phyloP scores from a whole-genome alignment of 2,888 invertebrate species.

The Litoditis marina region DNA sequence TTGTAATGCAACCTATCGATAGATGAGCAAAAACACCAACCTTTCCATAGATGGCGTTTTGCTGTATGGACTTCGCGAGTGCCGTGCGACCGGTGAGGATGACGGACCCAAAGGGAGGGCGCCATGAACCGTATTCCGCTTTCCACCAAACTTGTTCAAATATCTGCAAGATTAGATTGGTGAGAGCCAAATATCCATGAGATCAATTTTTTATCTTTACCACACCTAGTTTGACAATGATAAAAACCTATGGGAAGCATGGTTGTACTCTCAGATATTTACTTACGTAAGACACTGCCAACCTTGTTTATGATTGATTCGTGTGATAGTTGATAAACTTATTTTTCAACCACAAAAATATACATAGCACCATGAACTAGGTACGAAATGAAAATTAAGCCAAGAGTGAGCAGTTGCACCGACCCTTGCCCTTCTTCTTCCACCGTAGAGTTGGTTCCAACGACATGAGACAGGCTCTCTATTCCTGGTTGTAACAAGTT shows the following conservation, averaged over 20 bases:
- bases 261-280: too few species aligned
- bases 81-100: constrained; percentile 35
- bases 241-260: too few species aligned
- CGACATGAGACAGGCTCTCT: not conserved
- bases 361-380: too few species aligned
- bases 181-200: not conserved
- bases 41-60: constrained; percentile 36
- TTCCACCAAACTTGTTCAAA: constrained; percentile 50
- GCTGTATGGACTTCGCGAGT: constrained; percentile 45
- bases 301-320: too few species aligned
- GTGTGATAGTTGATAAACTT: too few species aligned
- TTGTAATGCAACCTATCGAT: not conserved
- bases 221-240: too few species aligned
- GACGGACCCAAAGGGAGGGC: constrained; percentile 12
- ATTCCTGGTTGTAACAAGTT: constrained; percentile 29
- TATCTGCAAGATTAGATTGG: constrained; percentile 31
- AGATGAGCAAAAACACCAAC: not conserved
- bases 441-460: constrained; percentile 14
- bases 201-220: not conserved
- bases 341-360: too few species aligned
- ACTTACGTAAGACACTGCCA: too few species aligned
- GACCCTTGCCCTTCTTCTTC: constrained; percentile 45
- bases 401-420: too few species aligned
- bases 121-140: constrained; percentile 55
- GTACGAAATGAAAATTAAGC: too few species aligned